Evolutionary conservation across 2,797 vertebrate genomes (phyloP).

Genomic region (Mus caroli): DNA sequence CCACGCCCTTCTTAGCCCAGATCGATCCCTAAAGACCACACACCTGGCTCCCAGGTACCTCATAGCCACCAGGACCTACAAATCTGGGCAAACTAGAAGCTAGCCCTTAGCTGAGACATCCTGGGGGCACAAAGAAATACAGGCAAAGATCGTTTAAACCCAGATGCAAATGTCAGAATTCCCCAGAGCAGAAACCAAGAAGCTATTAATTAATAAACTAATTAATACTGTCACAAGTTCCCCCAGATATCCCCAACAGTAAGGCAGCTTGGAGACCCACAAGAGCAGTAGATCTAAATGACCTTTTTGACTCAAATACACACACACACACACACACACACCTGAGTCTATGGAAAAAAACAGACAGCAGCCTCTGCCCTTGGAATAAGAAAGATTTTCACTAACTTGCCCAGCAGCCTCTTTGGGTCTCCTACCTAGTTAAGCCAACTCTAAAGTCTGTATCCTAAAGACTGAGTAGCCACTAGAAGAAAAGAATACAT

Average conservation of each 20-base stretch:
- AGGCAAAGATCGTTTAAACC: background rate
- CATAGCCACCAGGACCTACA: background rate
- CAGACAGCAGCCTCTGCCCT: background rate
- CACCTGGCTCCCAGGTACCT: background rate
- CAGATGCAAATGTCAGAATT: background rate
- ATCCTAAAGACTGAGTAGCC: background rate
- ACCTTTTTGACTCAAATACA: background rate
- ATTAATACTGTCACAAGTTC: background rate
- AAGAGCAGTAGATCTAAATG: background rate
- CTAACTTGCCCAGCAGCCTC: background rate
- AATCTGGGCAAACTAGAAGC: background rate
- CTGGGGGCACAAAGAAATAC: background rate
- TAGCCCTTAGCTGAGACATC: background rate
- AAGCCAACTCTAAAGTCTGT: background rate
- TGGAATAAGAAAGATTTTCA: background rate
- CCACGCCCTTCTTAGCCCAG: background rate
- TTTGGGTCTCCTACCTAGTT: background rate
- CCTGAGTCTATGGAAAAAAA: background rate
- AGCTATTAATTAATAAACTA: background rate
- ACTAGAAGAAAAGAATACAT: background rate
- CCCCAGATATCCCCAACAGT: background rate
- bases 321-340: background rate
- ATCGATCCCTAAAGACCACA: background rate
- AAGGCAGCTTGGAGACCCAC: background rate
- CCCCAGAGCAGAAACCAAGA: background rate